Evolutionary conservation across 2,113 vertebrate genomes (phyloP).

Genomic region (Anarhynchus alexandrinus): DNA sequence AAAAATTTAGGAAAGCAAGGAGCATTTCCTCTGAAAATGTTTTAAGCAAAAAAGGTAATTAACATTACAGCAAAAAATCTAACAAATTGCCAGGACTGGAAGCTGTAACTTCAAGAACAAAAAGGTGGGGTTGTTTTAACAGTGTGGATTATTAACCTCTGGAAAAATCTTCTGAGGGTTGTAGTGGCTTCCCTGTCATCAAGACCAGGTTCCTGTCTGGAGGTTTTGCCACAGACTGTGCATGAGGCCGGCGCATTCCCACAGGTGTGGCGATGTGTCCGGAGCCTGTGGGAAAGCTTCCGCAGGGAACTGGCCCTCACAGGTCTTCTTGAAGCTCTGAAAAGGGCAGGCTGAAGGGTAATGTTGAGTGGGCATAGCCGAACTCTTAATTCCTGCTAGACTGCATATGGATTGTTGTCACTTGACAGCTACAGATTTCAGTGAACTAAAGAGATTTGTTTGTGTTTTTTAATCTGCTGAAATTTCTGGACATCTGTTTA

Average conservation of each 20-base stretch:
- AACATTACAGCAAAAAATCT: neutral
- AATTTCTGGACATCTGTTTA: neutral
- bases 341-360: neutral
- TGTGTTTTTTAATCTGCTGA: neutral
- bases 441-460: neutral
- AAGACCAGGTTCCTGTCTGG: neutral
- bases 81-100: neutral
- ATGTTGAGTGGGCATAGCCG: neutral
- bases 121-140: neutral
- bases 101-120: neutral
- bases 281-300: neutral
- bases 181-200: neutral
- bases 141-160: neutral
- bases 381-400: neutral
- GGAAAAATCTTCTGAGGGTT: neutral
- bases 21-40: neutral
- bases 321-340: neutral
- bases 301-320: neutral
- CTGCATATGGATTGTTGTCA: neutral
- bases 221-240: neutral
- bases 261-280: neutral
- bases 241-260: accelerated
- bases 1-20: neutral
- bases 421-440: neutral
- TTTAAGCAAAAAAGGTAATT: neutral